These are phyloP conservation scores for Encarsia formosa DNA, from an alignment of 2,888 invertebrate species.

Conservation along the genomic window DNA sequence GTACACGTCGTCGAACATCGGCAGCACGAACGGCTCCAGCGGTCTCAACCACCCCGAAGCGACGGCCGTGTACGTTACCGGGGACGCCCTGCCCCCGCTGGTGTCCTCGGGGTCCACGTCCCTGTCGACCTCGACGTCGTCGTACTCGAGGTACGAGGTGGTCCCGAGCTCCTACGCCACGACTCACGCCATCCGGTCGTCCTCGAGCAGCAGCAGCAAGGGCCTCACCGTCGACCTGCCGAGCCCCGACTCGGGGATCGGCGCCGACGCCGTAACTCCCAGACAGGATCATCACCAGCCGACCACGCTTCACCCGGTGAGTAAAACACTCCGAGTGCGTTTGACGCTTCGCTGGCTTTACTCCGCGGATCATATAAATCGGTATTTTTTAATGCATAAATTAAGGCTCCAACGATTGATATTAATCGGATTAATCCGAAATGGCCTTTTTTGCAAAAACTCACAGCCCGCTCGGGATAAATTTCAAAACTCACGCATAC, in stretches of 20 bases:
- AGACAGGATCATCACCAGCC: conserved; percentile 56
- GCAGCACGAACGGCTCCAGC: conserved; percentile 28
- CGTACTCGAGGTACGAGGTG: conserved; percentile 50
- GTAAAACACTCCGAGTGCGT: too few species aligned
- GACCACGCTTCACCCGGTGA: conserved; percentile 84
- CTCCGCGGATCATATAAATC: too few species aligned
- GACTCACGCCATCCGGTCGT: conserved; percentile 47
- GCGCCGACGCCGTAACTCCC: conserved; percentile 88
- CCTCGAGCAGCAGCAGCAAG: conserved; percentile 49
- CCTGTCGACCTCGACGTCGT: conserved; percentile 53
- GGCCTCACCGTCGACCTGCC: conserved; percentile 91
- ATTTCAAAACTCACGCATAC: too few species aligned
- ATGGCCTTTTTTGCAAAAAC: too few species aligned
- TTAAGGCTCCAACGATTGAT: too few species aligned
- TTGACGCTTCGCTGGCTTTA: too few species aligned
- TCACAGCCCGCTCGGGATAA: too few species aligned
- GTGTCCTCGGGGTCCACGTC: conserved; percentile 62
- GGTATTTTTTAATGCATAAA: too few species aligned
- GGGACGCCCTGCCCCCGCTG: conserved; percentile 48
- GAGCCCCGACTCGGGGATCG: conserved; percentile 93
- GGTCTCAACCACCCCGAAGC: conserved; percentile 34
- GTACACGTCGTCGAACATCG: conserved; percentile 43
- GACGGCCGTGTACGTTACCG: conserved; percentile 61
- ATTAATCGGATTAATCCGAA: too few species aligned
- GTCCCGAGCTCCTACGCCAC: conserved; percentile 49